Percentiles rank a stretch among this genome's conserved stretches.
Conservation (phyloP, 2,797 vertebrate species). For the Artibeus jamaicensis region DNA sequence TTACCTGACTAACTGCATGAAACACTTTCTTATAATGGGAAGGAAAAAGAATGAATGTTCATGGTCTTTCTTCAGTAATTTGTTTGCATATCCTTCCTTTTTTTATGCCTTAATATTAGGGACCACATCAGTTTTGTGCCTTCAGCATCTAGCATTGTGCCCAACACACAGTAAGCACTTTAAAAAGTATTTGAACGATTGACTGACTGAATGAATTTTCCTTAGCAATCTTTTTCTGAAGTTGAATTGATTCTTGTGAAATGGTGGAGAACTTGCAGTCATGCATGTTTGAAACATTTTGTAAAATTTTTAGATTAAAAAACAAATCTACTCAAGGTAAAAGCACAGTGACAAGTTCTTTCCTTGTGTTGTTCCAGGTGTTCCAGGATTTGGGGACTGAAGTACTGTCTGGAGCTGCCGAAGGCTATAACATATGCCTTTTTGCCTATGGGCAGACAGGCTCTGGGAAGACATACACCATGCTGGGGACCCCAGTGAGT, state of each 20-base stretch:
- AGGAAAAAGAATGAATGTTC: background rate
- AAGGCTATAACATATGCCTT: constrained; percentile 97
- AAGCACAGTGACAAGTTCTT: background rate
- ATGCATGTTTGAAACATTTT: background rate
- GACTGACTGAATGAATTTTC: constrained; percentile 8
- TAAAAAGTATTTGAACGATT: constrained; percentile 6
- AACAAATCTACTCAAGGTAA: background rate
- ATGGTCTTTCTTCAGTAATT: background rate
- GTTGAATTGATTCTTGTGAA: constrained; percentile 27
- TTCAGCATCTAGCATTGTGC: background rate
- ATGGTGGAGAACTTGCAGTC: background rate
- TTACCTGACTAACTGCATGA: background rate
- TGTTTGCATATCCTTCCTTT: background rate
- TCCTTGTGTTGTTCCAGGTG: constrained; percentile 85
- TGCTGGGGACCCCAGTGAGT: constrained; percentile 98
- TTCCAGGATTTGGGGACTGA: constrained; percentile 96
- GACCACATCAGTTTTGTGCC: background rate
- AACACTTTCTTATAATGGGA: background rate
- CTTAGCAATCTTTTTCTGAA: constrained; percentile 15
- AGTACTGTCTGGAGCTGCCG: constrained; percentile 91
- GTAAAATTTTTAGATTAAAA: constrained; percentile 11
- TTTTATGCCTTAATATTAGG: background rate
- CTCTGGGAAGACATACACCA: constrained; percentile 98
- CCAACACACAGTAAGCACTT: background rate
- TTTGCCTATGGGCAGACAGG: constrained; percentile 99